These are phyloP conservation scores for Takifugu ocellatus DNA, from an alignment of 2,797 vertebrate species.

Conservation along the genomic window DNA sequence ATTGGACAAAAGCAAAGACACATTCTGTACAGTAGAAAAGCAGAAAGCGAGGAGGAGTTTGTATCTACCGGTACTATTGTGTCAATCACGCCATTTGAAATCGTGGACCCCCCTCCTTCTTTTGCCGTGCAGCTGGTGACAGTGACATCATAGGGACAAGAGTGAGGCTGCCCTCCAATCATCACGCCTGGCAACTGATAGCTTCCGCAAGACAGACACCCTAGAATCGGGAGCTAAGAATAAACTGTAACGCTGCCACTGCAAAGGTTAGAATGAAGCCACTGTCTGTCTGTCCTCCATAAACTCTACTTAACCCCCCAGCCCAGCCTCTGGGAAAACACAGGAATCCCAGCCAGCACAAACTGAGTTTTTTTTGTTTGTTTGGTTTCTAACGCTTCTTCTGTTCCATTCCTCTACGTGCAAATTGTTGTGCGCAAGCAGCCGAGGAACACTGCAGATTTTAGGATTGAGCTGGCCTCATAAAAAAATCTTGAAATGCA, in stretches of 20 bases:
- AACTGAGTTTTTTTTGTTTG: slow-evolving; percentile 1
- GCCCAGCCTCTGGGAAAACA: slow-evolving; percentile 18
- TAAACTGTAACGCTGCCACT: slow-evolving; percentile 58
- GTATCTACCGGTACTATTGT: slow-evolving; percentile 44
- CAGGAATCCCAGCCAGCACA: background rate
- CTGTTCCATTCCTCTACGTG: slow-evolving; percentile 1
- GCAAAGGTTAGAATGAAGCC: slow-evolving; percentile 62
- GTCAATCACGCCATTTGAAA: slow-evolving; percentile 57
- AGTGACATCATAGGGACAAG: slow-evolving; percentile 57
- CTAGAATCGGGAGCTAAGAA: slow-evolving; percentile 63
- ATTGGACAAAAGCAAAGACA: slow-evolving; percentile 63
- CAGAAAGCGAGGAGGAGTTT: slow-evolving; percentile 28
- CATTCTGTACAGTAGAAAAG: slow-evolving; percentile 40
- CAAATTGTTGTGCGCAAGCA: slow-evolving; percentile 20
- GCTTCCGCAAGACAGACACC: slow-evolving; percentile 65
- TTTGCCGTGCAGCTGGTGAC: slow-evolving; percentile 43
- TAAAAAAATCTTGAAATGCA: too few species aligned
- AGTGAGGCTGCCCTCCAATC: slow-evolving; percentile 47
- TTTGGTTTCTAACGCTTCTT: slow-evolving; percentile 1
- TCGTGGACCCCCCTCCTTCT: slow-evolving; percentile 23
- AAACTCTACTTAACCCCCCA: slow-evolving; percentile 60
- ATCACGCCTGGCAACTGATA: slow-evolving; percentile 62
- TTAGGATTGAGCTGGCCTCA: too few species aligned
- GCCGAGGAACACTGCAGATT: slow-evolving; percentile 19
- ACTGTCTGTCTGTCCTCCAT: slow-evolving; percentile 48